A percentile compares a stretch with the other conserved stretches of the same genome.
These are phyloP conservation scores for Megalopta genalis DNA, from an alignment of 1,140 invertebrate genomes.

Conservation along the genomic window DNA sequence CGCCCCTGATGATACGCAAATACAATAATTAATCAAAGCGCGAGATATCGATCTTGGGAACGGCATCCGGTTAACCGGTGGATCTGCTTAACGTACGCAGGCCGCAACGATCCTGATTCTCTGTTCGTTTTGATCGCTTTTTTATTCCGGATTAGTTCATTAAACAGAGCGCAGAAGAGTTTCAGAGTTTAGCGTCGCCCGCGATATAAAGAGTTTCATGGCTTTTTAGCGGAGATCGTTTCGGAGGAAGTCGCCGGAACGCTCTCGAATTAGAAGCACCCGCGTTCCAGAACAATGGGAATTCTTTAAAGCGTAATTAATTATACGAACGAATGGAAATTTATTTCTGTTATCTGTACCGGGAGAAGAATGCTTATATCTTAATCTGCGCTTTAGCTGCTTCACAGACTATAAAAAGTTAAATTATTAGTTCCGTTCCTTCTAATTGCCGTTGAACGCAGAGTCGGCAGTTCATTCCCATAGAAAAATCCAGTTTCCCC, in stretches of 20 bases:
- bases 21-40: conserved; percentile 3
- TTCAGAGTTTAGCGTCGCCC: background rate
- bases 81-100: too few relatives aligned
- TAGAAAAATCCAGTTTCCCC: background rate
- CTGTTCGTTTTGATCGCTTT: background rate
- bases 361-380: background rate
- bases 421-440: background rate
- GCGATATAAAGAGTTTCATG: background rate
- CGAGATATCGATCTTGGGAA: background rate
- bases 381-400: background rate
- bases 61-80: background rate
- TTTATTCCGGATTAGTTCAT: background rate
- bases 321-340: background rate
- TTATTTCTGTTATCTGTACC: background rate
- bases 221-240: background rate
- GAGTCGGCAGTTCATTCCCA: background rate
- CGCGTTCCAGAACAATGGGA: too few relatives aligned
- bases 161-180: background rate
- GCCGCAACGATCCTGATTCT: background rate
- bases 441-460: background rate
- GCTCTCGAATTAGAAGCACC: too few relatives aligned
- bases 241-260: background rate
- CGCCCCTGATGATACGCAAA: background rate
- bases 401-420: background rate
- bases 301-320: background rate